Evolutionary conservation across 2,888 invertebrate species (phyloP), one percentile per base, ranked within the genome.

Genomic region (Panorpa germanica): DNA sequence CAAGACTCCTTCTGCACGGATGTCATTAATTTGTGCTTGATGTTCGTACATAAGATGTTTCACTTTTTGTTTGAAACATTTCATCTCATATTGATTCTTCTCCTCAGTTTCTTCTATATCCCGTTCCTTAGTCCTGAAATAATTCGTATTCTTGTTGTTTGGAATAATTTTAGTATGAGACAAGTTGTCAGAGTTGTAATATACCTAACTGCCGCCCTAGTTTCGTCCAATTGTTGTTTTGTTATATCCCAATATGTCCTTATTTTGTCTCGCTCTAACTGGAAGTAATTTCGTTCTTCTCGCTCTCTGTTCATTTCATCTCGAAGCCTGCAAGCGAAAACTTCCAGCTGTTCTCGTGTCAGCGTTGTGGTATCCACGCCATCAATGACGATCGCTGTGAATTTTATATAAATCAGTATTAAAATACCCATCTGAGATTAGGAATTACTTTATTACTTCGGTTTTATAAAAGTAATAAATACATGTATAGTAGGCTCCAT

Each of bases 241-340:
- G 85, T 78, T 35, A 88, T 82, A 52, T 86, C 85, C 86, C 86
- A 90, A 49, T 85, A 85, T 2, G 81, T 80, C 40, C 81, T 63
- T n/a, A 88, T 61, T 52, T 85, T 85, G 46, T 88, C 86, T 43
- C 86, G 59, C 54, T 88, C 88, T 39, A 88, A 51, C 52, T 88
- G 86, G 45, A 85, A 86, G 48, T 76, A 86, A 51, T 86, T 86
- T 34, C 88, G 55, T 51, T 88, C 86, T 49, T 88, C 86, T 43
- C 86, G 58, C 48, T 88, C 88, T 35, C 78, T 65, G 43, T 86
- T 85, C 43, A 86, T 59, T 55, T 86, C 83, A 47, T 82, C 82
- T 49, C 80, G 70, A 14, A 86, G 67, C 42, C 70, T 65, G 19
- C 72, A 60, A 8, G 78, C 71, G 48, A 85, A 85, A 34, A 75